Evolutionary conservation across 1,140 invertebrate genomes (phyloP).

Genomic region (Paracyclopina nana): DNA sequence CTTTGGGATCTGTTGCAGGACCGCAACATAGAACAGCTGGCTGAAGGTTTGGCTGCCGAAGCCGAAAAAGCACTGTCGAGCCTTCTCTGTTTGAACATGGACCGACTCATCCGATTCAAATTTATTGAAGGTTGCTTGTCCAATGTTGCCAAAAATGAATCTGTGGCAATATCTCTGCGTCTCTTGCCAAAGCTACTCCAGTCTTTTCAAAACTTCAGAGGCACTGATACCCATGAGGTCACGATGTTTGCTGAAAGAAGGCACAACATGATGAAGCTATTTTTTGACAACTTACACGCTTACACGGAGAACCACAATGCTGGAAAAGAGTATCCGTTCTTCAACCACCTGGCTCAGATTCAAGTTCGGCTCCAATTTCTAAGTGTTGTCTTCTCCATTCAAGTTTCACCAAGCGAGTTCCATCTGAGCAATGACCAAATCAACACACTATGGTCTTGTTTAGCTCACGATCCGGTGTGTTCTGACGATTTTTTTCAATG

Average conservation of each 20-base stretch:
- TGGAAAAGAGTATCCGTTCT: constrained; percentile 28
- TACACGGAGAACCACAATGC: constrained; percentile 23
- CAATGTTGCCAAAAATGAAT: constrained; percentile 66
- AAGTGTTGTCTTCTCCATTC: constrained; percentile 68
- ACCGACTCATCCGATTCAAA: constrained; percentile 66
- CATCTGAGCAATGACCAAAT: constrained; percentile 69
- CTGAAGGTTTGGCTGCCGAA: constrained; percentile 66
- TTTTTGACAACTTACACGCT: constrained; percentile 52
- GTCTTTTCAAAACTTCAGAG: constrained; percentile 70
- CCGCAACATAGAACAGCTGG: constrained; percentile 61
- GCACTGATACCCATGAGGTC: constrained; percentile 49
- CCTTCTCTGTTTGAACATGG: constrained; percentile 67
- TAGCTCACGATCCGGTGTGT: constrained; percentile 57
- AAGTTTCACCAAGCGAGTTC: constrained; percentile 46
- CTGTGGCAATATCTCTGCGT: constrained; percentile 65
- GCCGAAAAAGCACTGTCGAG: constrained; percentile 76
- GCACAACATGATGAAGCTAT: constrained; percentile 72
- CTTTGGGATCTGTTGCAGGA: constrained; percentile 86
- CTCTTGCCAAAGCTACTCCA: constrained; percentile 70
- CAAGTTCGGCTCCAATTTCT: constrained; percentile 75
- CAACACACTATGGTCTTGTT: constrained; percentile 69
- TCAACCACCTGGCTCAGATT: constrained; percentile 69
- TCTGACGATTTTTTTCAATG: constrained; percentile 79
- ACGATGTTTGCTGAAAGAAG: constrained; percentile 74
- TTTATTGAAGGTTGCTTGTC: constrained; percentile 84